These are phyloP conservation scores for Peromyscus attwateri DNA, from an alignment of 2,797 vertebrate genomes.

Conservation along the genomic window DNA sequence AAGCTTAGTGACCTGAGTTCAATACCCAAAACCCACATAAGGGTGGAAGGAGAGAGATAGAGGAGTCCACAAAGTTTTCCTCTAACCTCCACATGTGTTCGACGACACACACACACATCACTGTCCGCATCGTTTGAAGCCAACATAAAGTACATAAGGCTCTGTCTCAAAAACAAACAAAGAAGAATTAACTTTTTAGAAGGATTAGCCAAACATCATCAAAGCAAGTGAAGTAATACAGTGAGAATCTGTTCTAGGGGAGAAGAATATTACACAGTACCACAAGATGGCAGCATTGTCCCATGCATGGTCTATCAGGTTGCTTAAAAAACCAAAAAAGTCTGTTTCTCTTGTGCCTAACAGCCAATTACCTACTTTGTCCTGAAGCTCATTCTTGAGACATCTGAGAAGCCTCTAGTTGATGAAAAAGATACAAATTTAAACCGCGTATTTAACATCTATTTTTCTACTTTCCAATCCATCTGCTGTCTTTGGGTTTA, in stretches of 20 bases:
- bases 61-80: neutral
- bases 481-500: neutral
- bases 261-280: neutral
- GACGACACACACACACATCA: neutral
- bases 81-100: neutral
- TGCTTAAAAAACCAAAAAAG: neutral
- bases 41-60: neutral
- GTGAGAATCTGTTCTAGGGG: neutral
- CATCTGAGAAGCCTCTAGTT: neutral
- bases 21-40: neutral
- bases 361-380: neutral
- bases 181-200: neutral
- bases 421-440: neutral
- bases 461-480: neutral
- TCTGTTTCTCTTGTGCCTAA: neutral
- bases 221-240: neutral
- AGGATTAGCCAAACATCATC: neutral
- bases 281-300: constrained; percentile 78
- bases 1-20: neutral
- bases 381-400: constrained; percentile 15
- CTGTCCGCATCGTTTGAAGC: neutral
- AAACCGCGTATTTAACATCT: neutral
- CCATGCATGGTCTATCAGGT: neutral
- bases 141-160: neutral
- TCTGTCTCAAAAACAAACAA: neutral